Evolutionary conservation across 1,140 invertebrate genomes (phyloP), one percentile per base, ranked within the genome.

Genomic region (Sinella curviseta): DNA sequence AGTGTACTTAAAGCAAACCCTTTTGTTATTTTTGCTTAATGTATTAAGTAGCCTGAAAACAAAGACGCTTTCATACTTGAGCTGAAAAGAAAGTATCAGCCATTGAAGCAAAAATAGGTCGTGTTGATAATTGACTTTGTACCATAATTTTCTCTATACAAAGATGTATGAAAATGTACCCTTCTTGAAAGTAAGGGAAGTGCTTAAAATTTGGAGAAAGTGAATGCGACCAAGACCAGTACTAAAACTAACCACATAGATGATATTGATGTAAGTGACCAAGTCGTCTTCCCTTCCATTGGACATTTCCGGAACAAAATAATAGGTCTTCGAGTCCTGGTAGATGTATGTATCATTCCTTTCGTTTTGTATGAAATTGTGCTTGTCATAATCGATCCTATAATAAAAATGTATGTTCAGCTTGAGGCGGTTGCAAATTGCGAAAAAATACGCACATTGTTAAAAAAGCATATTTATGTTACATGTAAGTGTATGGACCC

Each of bases 241-340:
- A 48, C n/a, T n/a, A n/a, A 3, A 24, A 57, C 81, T 60, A 78
- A 82, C 81, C 12, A 82, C 26, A 31, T 75, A 82, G 24, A 78
- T 76, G 2, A 78, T 16, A 48, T 82, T 82, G 54, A 82, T 80
- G 74, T 48, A 78, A 1, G 76, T 82, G 8, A 82, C 33, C 39
- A 75, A 24, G 35, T 82, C 81, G 1, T 75, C 48, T 39, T 80
- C 78, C 0, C 14, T 26, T 0, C 81, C 81, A n/a, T 17, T 31
- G 4, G 77, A 80, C 74, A 78, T 24, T 31, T 70, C 17, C 35
- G 34, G 35, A 28, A 80, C 70, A 28, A 82, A 82, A 36, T 20
- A 78, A 24, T 78, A 73, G 0, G 16, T 65, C 28, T 57, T 67
- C 0, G 36, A 0, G 60, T 60, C 70, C 3, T 74, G 54, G 36